Evolutionary conservation across 2,797 vertebrate species (phyloP).

Genomic region (Gobionotothen gibberifrons): DNA sequence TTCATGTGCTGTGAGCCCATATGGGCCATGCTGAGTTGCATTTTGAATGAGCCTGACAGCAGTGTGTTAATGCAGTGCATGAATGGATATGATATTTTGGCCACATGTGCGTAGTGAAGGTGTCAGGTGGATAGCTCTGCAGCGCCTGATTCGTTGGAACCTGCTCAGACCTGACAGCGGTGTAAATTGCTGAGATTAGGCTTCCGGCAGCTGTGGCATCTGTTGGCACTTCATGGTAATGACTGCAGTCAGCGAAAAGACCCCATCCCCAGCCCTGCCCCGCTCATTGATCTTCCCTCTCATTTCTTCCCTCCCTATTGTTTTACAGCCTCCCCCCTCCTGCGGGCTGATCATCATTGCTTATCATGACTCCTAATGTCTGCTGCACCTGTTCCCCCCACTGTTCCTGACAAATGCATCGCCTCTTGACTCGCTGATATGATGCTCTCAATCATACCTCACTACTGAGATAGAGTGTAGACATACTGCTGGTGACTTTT

Average conservation of each 20-base stretch:
- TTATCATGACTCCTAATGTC: slow-evolving; percentile 39
- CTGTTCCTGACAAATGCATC: slow-evolving; percentile 9
- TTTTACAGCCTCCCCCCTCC: slow-evolving; percentile 39
- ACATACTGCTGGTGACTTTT: background rate
- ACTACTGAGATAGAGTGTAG: background rate
- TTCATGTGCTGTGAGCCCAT: slow-evolving; percentile 25
- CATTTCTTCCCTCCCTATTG: slow-evolving; percentile 29
- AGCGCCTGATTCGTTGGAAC: slow-evolving; percentile 49
- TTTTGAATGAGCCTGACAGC: slow-evolving; percentile 9
- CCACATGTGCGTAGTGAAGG: slow-evolving; percentile 23
- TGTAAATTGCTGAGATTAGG: slow-evolving; percentile 72
- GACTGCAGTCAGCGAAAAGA: slow-evolving; percentile 51
- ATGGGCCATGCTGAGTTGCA: background rate
- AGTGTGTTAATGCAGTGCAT: slow-evolving; percentile 11
- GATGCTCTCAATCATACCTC: slow-evolving; percentile 3
- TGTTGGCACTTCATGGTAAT: slow-evolving; percentile 55
- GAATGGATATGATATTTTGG: background rate
- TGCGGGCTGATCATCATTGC: slow-evolving; percentile 21
- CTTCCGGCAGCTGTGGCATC: slow-evolving; percentile 57
- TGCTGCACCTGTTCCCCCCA: slow-evolving; percentile 30
- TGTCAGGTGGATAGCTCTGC: slow-evolving; percentile 31
- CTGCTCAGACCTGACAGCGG: slow-evolving; percentile 64
- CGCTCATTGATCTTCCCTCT: slow-evolving; percentile 53
- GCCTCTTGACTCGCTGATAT: background rate
- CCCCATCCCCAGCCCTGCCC: background rate